phyloP scores from a whole-genome alignment of 2,113 vertebrate genomes.

The Gorsachius goisagi region DNA sequence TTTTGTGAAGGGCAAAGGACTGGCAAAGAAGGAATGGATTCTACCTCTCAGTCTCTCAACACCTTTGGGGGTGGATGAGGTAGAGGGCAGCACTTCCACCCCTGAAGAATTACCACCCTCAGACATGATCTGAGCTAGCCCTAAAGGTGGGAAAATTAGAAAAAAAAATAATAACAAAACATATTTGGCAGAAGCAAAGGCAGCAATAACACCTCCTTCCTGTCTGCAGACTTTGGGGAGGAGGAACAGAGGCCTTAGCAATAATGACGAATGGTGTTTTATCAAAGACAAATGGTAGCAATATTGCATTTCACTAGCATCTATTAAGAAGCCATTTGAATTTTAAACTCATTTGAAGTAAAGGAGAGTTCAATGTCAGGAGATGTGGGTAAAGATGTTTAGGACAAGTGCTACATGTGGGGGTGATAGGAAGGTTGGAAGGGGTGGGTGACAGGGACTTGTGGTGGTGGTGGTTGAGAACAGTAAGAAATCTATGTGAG shows the following conservation, averaged over 20 bases:
- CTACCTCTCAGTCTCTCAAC: not conserved
- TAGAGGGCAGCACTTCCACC: not conserved
- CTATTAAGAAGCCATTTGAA: slow-evolving; percentile 61
- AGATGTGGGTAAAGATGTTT: not conserved
- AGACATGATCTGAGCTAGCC: not conserved
- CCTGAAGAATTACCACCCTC: not conserved
- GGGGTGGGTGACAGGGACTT: not conserved
- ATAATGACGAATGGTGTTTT: slow-evolving; percentile 39
- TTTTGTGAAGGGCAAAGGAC: not conserved
- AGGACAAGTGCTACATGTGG: not conserved
- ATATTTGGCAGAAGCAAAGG: not conserved
- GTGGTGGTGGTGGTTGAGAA: not conserved
- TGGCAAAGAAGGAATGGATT: not conserved
- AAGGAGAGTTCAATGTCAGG: slow-evolving; percentile 44
- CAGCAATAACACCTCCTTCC: not conserved
- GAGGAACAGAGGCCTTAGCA: not conserved
- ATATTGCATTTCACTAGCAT: slow-evolving; percentile 31
- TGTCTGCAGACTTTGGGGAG: slow-evolving; percentile 21
- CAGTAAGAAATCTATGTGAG: not conserved
- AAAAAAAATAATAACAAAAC: not conserved
- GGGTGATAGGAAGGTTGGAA: not conserved
- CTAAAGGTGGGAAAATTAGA: not conserved
- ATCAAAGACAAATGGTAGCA: slow-evolving; percentile 43
- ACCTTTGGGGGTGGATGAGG: not conserved
- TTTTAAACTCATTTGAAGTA: slow-evolving; percentile 47